These are phyloP conservation scores for Prionailurus viverrinus DNA, from an alignment of 2,113 vertebrate species.

Conservation along the genomic window DNA sequence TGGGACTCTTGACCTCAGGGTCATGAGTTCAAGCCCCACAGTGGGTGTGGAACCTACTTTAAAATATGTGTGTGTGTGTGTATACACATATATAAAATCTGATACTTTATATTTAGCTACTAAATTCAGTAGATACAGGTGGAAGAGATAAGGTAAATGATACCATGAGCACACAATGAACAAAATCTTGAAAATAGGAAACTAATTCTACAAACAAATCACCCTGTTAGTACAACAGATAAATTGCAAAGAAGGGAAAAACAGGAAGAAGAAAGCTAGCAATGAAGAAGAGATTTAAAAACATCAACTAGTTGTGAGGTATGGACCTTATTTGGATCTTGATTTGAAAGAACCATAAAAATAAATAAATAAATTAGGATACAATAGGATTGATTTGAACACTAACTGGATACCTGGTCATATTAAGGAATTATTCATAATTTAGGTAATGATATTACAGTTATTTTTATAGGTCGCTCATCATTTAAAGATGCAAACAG, in stretches of 20 bases:
- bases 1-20: constrained; percentile 89
- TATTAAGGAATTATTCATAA: neutral
- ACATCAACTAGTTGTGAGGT: neutral
- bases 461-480: neutral
- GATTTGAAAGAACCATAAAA: neutral
- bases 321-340: neutral
- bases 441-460: neutral
- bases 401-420: neutral
- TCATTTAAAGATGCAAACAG: neutral
- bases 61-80: too few species aligned
- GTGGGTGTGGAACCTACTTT: constrained; percentile 74
- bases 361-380: neutral
- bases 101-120: neutral
- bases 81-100: neutral
- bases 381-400: neutral
- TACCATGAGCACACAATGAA: neutral
- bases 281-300: neutral
- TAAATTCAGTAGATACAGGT: neutral
- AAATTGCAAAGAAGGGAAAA: neutral
- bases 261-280: neutral
- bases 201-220: neutral
- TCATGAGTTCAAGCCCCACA: constrained; percentile 85
- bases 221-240: neutral
- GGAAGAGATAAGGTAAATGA: neutral
- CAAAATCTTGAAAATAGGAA: neutral